Evolutionary conservation across 2,888 invertebrate species (phyloP), one percentile per base, ranked within the genome.

Genomic region (Nephrotoma flavescens): DNA sequence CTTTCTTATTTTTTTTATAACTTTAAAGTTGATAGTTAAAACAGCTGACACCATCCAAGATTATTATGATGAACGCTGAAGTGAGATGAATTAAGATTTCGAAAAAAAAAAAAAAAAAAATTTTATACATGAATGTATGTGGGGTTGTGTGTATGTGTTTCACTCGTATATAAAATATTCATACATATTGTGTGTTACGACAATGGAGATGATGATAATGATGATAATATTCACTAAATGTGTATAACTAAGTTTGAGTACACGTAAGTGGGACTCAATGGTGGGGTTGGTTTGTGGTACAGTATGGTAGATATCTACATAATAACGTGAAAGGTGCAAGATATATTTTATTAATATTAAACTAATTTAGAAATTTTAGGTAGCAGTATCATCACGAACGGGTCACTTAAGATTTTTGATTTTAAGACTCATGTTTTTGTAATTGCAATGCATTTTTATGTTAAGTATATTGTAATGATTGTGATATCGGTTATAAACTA

Each of bases 11-110:
- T 57, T 71, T 19, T 42, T 41, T 41, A n/a, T 85, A 85, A 85
- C 85, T 85, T 85, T 85, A 85, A 41, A 85, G 85, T 85, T 85
- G 85, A 85, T 85, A 85, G 85, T 85, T 42, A 85, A 85, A 85
- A 85, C 85, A 85, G 85, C 42, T 85, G 85, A 85, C 85, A 85
- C 85, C 85, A 85, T 42, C 85, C 42, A 42, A 57, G n/a, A 57
- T 15, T 85, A 85, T 85, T 85, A 85, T 85, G 41, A 85, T 85
- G 85, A 85, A 15, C 42, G 42, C 42, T 15, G 42, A 85, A 42
- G 42, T 85, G 85, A 85, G 44, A 42, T 85, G 42, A 57, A 57
- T 57, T 57, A 57, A 57, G 52, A 57, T 57, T 57, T 57, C 52
- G 52, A 57, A 57, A 57, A 15, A 6, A 57, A 19, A n/a, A 0